Percentiles rank a stretch among this genome's conserved stretches.
These are phyloP conservation scores for Chloromyia formosa DNA, from an alignment of 2,888 invertebrate species.

Conservation along the genomic window DNA sequence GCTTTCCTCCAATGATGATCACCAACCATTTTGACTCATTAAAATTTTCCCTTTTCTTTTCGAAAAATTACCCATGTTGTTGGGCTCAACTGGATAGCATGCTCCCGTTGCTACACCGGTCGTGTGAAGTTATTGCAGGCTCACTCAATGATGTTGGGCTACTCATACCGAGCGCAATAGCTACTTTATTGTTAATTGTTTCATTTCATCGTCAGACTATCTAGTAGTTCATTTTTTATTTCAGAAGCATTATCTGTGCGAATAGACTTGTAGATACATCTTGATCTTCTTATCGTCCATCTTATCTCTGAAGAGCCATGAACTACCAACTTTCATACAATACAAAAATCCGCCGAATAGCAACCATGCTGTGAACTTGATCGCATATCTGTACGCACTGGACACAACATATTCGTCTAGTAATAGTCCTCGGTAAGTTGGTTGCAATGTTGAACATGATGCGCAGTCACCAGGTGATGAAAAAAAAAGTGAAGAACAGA, in stretches of 20 bases:
- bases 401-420: too few relatives aligned
- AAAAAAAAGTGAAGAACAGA: neutral
- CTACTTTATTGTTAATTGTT: constrained; percentile 2
- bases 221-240: neutral
- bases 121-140: too few relatives aligned
- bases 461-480: neutral
- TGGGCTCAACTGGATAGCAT: too few relatives aligned
- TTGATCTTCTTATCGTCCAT: constrained; percentile 28
- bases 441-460: constrained; percentile 15
- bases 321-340: constrained; percentile 23
- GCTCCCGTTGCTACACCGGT: too few relatives aligned
- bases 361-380: constrained; percentile 22
- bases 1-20: too few relatives aligned
- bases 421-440: neutral
- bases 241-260: neutral
- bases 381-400: constrained; percentile 6
- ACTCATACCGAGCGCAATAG: constrained; percentile 7
- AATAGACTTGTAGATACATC: constrained; percentile 18
- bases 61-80: too few relatives aligned
- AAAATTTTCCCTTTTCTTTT: too few relatives aligned
- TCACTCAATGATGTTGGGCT: neutral
- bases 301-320: constrained; percentile 23
- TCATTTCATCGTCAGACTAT: neutral
- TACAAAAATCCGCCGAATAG: constrained; percentile 24
- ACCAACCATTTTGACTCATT: too few relatives aligned